Evolutionary conservation across 2,888 invertebrate genomes (phyloP).

Genomic region (Napeogenes sylphis): DNA sequence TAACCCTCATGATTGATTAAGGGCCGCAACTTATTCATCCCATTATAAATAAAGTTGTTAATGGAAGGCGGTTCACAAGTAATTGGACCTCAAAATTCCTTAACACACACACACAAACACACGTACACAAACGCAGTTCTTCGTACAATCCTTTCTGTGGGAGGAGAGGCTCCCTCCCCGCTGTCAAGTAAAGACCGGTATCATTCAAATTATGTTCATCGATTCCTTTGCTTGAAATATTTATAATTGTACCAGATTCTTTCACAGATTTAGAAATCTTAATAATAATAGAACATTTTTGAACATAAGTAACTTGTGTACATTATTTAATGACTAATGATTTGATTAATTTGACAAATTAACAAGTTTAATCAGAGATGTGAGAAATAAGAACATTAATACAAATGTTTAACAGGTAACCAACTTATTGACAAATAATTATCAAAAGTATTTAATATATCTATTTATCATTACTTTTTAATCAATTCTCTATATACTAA

Average conservation of each 20-base stretch:
- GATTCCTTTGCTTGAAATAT: conserved; percentile 21
- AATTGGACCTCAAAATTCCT: conserved; percentile 69
- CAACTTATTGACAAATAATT: no score
- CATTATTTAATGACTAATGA: no score
- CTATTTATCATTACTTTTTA: no score
- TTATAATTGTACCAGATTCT: conserved; percentile 11
- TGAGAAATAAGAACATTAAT: no score
- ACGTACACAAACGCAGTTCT: conserved; percentile 14
- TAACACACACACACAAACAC: conserved; percentile 45
- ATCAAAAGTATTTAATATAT: no score
- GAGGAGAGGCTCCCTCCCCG: conserved; percentile 36
- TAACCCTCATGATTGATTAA: conserved; percentile 69
- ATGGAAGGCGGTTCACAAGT: conserved; percentile 60
- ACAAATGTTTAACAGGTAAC: no score
- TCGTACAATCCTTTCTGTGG: conserved; percentile 28
- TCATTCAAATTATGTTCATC: conserved; percentile 35
- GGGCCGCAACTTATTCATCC: conserved; percentile 70
- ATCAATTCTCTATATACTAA: no score
- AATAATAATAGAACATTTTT: no score
- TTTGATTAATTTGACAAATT: no score
- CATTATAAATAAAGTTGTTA: conserved; percentile 72
- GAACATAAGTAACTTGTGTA: no score
- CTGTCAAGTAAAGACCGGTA: conserved; percentile 38
- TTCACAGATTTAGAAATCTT: no score
- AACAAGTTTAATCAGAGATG: no score